Evolutionary conservation across 1,140 invertebrate species (phyloP), one percentile per base, ranked within the genome.

Genomic region (Mamestra configurata): DNA sequence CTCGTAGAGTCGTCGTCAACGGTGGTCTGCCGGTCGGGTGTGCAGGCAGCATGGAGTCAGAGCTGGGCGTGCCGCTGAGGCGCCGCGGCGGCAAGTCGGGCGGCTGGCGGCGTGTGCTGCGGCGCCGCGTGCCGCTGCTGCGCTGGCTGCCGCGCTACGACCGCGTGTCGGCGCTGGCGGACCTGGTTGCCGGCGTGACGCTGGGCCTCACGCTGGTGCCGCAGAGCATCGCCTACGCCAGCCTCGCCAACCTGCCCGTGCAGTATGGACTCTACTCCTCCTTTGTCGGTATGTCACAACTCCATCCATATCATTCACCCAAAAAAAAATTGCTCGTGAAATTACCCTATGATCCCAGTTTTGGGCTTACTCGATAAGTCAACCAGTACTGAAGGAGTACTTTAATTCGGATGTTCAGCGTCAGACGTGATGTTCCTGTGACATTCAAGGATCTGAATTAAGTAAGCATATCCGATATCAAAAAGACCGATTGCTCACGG

Each of bases 211-310:
- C 97, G 0, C 96, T 98, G 82, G 97, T 98, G 61, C 98, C 98
- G 0, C 98, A 98, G 90, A 98, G 97, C 83, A 97, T 98, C 46
- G 98, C 97, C 6, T 98, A 98, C 89, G 97, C 98, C 10, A 94
- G 96, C 46, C 92, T 98, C 27, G 97, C 97, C 7, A 96, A 96
- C n/a, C 90, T 98, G 49, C 96, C 96, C 1, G 95, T 97, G 0
- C 96, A 98, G 93, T 95, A 96, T 86, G 97, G 97, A 91, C 88
- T 95, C 18, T 94, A 96, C 88, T 94, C 95, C 46, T 95, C 96
- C 35, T 95, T 94, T 76, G 91, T 95, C 71, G 94, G 94, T 94
- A 53, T 87, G 88, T 91, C 8, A 43, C 5, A 8, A 0, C 8
- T 11, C 8, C 11, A 43, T 43, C n/a, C 11, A 43, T 3, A 31